Percentiles rank a stretch among this genome's conserved stretches.
phyloP scores from a whole-genome alignment of 2,797 vertebrate species.

The Bradypodion pumilum region DNA sequence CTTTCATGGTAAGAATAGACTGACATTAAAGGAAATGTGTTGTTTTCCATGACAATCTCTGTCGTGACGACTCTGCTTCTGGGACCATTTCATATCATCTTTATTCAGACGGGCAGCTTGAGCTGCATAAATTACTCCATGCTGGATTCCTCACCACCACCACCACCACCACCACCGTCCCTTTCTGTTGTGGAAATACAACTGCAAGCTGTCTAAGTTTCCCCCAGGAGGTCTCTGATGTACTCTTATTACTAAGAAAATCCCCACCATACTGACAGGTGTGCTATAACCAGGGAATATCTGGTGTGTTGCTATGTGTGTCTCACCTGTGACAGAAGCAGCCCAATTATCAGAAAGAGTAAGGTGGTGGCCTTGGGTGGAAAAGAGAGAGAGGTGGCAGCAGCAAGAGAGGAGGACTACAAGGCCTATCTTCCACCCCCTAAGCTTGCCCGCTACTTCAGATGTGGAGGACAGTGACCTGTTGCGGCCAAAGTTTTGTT shows the following conservation, averaged over 20 bases:
- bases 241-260: not conserved
- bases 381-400: no score
- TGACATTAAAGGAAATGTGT: constrained; percentile 27
- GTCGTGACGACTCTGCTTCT: not conserved
- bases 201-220: not conserved
- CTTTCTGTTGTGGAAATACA: not conserved
- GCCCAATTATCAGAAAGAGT: not conserved
- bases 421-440: no score
- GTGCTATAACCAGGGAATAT: not conserved
- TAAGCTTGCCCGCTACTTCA: no score
- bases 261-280: not conserved
- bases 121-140: constrained; percentile 3
- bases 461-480: no score
- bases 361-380: not conserved
- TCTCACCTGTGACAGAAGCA: not conserved
- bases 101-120: constrained; percentile 10
- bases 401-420: no score
- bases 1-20: constrained; percentile 23
- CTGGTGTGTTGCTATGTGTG: not conserved
- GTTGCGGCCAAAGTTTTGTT: no score
- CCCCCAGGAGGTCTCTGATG: not conserved
- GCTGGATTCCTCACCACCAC: not conserved
- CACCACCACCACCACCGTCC: not conserved
- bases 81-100: constrained; percentile 12
- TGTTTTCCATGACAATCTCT: constrained; percentile 24